Base-by-base conservation (phyloP, 1,140 invertebrate species). In the Potamilus streckersoni region DNA sequence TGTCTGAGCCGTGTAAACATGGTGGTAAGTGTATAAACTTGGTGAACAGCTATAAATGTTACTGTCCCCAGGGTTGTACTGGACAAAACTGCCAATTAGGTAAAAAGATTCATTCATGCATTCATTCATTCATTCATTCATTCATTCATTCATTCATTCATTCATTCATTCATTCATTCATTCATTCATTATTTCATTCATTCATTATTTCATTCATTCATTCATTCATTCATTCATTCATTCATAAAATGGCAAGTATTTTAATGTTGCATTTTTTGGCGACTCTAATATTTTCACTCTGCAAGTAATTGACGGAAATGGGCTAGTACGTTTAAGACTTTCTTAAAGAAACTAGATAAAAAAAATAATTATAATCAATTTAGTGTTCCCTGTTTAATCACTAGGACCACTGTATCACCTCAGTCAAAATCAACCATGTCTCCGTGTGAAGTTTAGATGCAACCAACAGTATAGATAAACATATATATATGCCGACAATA, bases 161-260 rank as follows among this genome's bases (percentile, higher is more conserved):
- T 99, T 97, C 89, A 94, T 95, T 77, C 99, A 97, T 90, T 96
- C 96, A 15, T 93, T 94, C 6, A 97, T 97, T 61, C 98, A 98
- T 91, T 5, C 97, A 96, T 88, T 91, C 93, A 71, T 96, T 98
- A 90, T 96, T 96, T 15, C 87, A 83, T 1, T 77, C 66, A 49
- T 89, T 87, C 89, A 23, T 59, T 20, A n/a, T n/a, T n/a, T n/a
- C n/a, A 23, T 59, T 20, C 5, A 59, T 66, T 15, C 99, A 97
- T 91, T 95, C 95, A 86, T 99, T 97, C 89, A 94, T 95, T 77
- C 99, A 97, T 90, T 96, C 96, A 15, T 93, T 94, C 6, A 97
- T 97, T 61, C 98, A 98, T 91, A 95, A 95, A 94, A 89, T 92
- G 59, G 38, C 71, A 55, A 74, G 69, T 68, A 61, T 73, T n/a